Percentiles rank a stretch among this genome's conserved stretches.
These are phyloP conservation scores for Tachina fera DNA, from an alignment of 2,888 invertebrate species.

Conservation along the genomic window DNA sequence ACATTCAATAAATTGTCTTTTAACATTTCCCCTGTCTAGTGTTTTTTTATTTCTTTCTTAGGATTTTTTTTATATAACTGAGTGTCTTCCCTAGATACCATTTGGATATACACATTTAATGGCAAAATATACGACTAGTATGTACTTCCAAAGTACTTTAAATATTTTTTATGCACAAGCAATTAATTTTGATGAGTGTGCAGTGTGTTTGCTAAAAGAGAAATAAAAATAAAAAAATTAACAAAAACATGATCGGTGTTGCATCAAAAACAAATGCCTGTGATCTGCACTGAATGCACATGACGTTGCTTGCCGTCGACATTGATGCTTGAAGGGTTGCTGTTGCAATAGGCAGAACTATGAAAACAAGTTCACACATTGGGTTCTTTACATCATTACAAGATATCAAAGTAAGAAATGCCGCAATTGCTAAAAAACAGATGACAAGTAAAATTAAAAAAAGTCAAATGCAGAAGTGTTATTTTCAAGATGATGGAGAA, in stretches of 20 bases:
- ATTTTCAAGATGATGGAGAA: slow-evolving; percentile 2
- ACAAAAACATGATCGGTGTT: slow-evolving; percentile 53
- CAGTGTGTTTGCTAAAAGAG: slow-evolving; percentile 14
- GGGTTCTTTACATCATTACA: slow-evolving; percentile 71
- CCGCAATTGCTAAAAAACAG: slow-evolving; percentile 32
- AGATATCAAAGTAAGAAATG: slow-evolving; percentile 71
- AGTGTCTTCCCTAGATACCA: slow-evolving; percentile 14
- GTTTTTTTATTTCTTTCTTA: neutral
- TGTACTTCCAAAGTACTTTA: slow-evolving; percentile 47
- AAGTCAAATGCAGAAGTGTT: slow-evolving; percentile 23
- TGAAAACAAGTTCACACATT: slow-evolving; percentile 71
- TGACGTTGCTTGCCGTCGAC: slow-evolving; percentile 20
- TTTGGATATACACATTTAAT: slow-evolving; percentile 44
- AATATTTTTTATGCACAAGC: slow-evolving; percentile 66
- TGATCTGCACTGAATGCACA: slow-evolving; percentile 59
- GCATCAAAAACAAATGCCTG: slow-evolving; percentile 62
- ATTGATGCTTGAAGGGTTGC: slow-evolving; percentile 30
- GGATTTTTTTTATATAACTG: neutral
- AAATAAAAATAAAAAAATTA: slow-evolving; percentile 6
- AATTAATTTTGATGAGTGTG: slow-evolving; percentile 70
- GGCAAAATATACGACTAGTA: neutral
- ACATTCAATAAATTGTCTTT: slow-evolving; percentile 66
- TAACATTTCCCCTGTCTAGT: slow-evolving; percentile 54
- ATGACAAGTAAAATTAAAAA: slow-evolving; percentile 14
- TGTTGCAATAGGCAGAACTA: slow-evolving; percentile 57